Conservation (phyloP, 2,888 invertebrate genomes). For the Ecliptopera silaceata region DNA sequence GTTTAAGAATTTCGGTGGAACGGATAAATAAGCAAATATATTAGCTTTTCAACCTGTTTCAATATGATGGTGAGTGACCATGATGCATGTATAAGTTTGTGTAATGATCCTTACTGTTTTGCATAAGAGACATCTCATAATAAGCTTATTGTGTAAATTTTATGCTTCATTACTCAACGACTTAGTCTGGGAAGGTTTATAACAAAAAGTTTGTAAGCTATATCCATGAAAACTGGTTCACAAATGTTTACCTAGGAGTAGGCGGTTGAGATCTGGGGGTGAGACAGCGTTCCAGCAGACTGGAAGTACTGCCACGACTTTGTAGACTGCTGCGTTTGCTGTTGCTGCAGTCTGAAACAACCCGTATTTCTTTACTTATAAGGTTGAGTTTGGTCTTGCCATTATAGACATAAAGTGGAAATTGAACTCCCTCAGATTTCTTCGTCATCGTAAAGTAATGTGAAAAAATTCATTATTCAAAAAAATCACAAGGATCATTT, state of each 20-base stretch:
- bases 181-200: background rate
- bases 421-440: background rate
- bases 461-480: too few species aligned
- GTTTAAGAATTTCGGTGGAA: background rate
- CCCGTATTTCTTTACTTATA: background rate
- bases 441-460: too few species aligned
- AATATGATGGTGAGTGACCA: too few species aligned
- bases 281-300: conserved; percentile 91
- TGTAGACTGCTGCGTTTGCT: conserved; percentile 96
- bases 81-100: too few species aligned
- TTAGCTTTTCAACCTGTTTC: too few species aligned
- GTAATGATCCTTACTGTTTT: too few species aligned
- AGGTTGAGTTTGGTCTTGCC: background rate
- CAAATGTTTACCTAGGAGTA: conserved; percentile 88
- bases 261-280: conserved; percentile 96
- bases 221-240: too few species aligned
- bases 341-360: conserved; percentile 86
- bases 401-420: background rate
- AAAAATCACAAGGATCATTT: too few species aligned
- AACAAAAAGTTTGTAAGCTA: background rate
- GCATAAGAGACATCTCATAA: too few species aligned
- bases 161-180: too few species aligned
- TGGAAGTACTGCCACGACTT: conserved; percentile 95
- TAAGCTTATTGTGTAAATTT: too few species aligned
- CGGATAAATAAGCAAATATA: background rate